These are phyloP conservation scores for Ectemnius cavifrons DNA, from an alignment of 2,888 invertebrate species.

Conservation along the genomic window DNA sequence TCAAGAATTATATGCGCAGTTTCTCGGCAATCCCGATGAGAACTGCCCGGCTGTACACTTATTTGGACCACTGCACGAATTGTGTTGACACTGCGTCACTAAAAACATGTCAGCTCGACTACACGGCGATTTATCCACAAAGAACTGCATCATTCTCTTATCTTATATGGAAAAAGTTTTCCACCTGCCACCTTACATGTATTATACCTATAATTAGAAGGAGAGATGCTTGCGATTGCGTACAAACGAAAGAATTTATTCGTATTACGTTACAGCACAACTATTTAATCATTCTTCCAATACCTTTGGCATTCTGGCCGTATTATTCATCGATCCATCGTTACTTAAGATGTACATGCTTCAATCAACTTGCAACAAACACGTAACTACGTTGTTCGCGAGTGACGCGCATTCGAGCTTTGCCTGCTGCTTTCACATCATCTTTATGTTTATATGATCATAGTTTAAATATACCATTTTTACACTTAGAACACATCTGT, in stretches of 20 bases:
- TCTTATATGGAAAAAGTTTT: too few relatives aligned
- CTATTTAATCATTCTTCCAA: conserved; percentile 28
- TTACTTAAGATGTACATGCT: background rate
- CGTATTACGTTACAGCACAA: conserved; percentile 45
- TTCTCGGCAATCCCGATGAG: conserved; percentile 87
- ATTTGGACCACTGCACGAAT: conserved; percentile 86
- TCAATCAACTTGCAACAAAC: background rate
- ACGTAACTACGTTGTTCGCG: background rate
- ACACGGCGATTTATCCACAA: conserved; percentile 48
- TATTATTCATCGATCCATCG: conserved; percentile 11
- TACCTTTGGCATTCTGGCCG: conserved; percentile 37
- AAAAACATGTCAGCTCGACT: conserved; percentile 6
- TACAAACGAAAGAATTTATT: conserved; percentile 59
- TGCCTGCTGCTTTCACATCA: background rate
- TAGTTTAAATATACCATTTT: conserved; percentile 21
- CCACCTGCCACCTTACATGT: too few relatives aligned
- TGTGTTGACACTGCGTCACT: conserved; percentile 69
- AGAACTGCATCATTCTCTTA: background rate
- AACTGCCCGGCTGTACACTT: conserved; percentile 86
- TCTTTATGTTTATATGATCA: background rate
- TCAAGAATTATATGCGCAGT: conserved; percentile 90
- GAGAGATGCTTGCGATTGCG: too few relatives aligned
- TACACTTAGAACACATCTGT: conserved; percentile 28
- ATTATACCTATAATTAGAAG: too few relatives aligned
- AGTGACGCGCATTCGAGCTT: background rate